Conservation (phyloP, 2,888 invertebrate genomes). For the Morinoia aosen region DNA sequence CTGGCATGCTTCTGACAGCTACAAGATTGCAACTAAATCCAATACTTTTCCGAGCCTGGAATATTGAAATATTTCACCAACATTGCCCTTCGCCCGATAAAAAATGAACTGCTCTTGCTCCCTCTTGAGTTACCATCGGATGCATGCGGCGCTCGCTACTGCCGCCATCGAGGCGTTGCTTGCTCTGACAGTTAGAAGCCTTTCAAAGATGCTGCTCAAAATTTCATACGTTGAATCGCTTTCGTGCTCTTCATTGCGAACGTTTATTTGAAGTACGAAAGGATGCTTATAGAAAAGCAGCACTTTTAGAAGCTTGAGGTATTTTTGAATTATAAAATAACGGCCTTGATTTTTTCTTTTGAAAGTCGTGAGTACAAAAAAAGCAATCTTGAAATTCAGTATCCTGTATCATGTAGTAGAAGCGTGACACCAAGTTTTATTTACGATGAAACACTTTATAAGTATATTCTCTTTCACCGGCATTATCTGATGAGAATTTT, state of each 20-base stretch:
- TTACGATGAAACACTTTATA: no score
- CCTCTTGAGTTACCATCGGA: neutral
- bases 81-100: constrained; percentile 45
- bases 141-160: neutral
- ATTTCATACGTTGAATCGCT: neutral
- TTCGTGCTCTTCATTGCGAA: neutral
- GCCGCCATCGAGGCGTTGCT: neutral
- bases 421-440: no score
- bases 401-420: no score
- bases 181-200: neutral
- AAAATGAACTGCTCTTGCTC: constrained; percentile 34
- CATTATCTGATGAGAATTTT: no score
- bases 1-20: constrained; percentile 52
- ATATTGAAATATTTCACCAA: constrained; percentile 54
- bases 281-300: neutral
- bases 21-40: constrained; percentile 55
- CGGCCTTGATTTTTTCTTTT: no score
- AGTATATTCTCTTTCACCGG: no score
- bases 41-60: constrained; percentile 39
- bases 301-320: neutral
- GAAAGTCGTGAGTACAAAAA: no score
- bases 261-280: neutral
- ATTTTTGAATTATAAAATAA: neutral
- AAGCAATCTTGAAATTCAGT: no score
- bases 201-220: neutral